Evolutionary conservation across 2,888 invertebrate species (phyloP), one percentile per base, ranked within the genome.

Genomic region (Neria commutata): DNA sequence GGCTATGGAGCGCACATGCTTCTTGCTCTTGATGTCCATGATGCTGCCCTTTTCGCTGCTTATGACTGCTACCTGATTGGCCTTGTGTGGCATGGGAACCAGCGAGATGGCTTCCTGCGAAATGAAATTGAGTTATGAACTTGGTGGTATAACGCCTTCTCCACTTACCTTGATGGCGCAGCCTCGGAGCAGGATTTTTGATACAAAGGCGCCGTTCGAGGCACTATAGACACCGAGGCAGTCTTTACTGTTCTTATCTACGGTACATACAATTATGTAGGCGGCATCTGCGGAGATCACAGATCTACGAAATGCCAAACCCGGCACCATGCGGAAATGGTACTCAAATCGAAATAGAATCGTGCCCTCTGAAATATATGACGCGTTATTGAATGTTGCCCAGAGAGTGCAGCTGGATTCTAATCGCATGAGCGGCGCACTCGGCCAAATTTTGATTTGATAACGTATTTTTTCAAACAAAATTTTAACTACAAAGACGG

Each of bases 21-120:
- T 90, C 73, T 95, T 96, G 17, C 88, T 91, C 75, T 91, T 91
- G 61, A 97, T 91, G 74, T 98, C 97, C 69, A 96, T 83, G 40
- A 98, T 90, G 62, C 91, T 92, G 11, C 92, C 92, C 79, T 95
- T 96, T 71, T 97, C 97, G 8, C 89, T 88, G 54, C 95, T 93
- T 3, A 96, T 90, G 0, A 97, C 88, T 0, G 94, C 95, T 5
- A 97, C 87, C 84, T 94, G 90, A 61, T 91, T 87, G 0, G 90
- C 86, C 77, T 93, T 93, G 77, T 93, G 92, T 0, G 94, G 93
- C 83, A 95, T 87, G 0, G 93, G 89, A 4, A 92, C 88, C 49
- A 94, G 83, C 0, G 85, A 85, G 62, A 88, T 85, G 72, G 93
- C 89, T 76, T 95, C 94, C 74, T 78, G 55, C 1, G 42, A 49